Evolutionary conservation across 2,113 vertebrate species (phyloP).

Genomic region (Tympanuchus pallidicinctus): DNA sequence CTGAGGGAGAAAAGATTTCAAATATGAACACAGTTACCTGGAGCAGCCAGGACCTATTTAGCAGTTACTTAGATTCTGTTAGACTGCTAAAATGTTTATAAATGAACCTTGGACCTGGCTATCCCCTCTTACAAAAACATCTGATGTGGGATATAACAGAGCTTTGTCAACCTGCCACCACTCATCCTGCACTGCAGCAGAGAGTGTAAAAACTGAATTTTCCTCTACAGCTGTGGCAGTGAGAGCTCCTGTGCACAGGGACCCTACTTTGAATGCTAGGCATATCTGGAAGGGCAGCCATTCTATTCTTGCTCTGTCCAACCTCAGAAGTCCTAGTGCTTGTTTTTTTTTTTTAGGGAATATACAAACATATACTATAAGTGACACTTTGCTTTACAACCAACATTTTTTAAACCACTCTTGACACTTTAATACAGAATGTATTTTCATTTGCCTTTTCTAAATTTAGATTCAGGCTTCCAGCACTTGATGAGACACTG

Average conservation of each 20-base stretch:
- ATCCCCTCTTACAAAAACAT: no score
- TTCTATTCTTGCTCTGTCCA: background rate
- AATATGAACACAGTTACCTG: background rate
- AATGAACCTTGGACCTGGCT: background rate
- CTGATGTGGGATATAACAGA: background rate
- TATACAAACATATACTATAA: background rate
- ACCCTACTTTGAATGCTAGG: background rate
- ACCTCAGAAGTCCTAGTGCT: background rate
- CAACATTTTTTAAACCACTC: background rate
- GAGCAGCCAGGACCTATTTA: background rate
- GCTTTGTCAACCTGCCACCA: background rate
- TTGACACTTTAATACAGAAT: background rate
- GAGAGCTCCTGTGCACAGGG: background rate
- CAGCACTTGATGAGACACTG: background rate
- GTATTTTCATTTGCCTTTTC: background rate
- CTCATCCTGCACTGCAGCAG: background rate
- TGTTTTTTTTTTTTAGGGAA: background rate
- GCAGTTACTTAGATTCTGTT: background rate
- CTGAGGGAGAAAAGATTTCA: background rate
- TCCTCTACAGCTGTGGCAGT: background rate
- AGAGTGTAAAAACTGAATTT: background rate
- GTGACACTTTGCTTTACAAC: background rate
- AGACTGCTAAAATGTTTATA: background rate
- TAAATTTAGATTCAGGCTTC: background rate
- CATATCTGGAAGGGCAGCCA: background rate